Percentiles rank a stretch among this genome's conserved stretches.
Conservation (phyloP, 1,140 invertebrate genomes). For the Drosophila parvula region DNA sequence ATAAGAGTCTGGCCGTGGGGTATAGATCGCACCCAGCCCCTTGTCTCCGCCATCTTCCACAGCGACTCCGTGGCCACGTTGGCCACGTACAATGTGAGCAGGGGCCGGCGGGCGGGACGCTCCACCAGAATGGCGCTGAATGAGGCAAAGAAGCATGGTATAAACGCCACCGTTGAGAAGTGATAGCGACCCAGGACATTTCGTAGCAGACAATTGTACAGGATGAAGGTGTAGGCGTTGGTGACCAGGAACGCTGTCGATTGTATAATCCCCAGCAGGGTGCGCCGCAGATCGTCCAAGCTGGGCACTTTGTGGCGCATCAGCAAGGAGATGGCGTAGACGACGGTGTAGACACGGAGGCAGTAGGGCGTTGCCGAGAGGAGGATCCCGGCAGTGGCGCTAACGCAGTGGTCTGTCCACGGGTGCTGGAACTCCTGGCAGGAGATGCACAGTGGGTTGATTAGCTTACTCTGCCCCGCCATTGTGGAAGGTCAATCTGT, state of each 20-base stretch:
- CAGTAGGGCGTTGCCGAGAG: conserved; percentile 88
- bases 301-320: conserved; percentile 88
- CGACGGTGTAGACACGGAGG: conserved; percentile 90
- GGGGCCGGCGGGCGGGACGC: conserved; percentile 88
- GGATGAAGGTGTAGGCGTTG: conserved; percentile 89
- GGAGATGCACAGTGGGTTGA: conserved; percentile 76
- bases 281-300: conserved; percentile 87
- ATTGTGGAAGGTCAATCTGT: conserved; percentile 79
- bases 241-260: conserved; percentile 91
- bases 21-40: conserved; percentile 87
- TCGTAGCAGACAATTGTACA: conserved; percentile 89
- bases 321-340: conserved; percentile 90
- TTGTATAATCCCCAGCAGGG: conserved; percentile 88
- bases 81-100: conserved; percentile 91
- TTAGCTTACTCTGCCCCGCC: conserved; percentile 88
- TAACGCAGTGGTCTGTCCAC: conserved; percentile 90
- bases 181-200: conserved; percentile 88
- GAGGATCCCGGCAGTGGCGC: conserved; percentile 88
- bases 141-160: conserved; percentile 90
- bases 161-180: conserved; percentile 88
- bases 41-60: conserved; percentile 89
- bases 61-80: conserved; percentile 93
- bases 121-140: conserved; percentile 90
- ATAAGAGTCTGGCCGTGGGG: conserved; percentile 88
- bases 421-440: conserved; percentile 92